Percentiles rank a stretch among this genome's conserved stretches.
Evolutionary conservation across 2,797 vertebrate species (phyloP).

Genomic region (Delichon dasypus): DNA sequence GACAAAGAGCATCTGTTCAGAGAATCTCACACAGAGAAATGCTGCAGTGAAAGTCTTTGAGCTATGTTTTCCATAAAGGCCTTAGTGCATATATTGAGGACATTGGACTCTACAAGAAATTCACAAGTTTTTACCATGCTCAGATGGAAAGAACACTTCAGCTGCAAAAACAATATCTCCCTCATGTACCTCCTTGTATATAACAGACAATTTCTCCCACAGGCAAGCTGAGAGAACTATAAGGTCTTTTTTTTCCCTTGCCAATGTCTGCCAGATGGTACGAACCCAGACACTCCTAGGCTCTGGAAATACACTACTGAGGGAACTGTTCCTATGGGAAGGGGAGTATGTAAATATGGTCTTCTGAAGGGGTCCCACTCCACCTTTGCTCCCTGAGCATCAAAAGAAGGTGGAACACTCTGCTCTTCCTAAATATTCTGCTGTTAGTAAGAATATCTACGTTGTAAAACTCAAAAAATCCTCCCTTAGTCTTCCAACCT

Average conservation of each 20-base stretch:
- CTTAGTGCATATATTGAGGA: neutral
- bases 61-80: neutral
- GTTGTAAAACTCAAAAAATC: neutral
- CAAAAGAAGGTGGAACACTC: accelerated
- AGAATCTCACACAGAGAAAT: neutral
- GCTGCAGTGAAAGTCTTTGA: neutral
- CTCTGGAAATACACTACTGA: neutral
- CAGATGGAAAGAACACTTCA: neutral
- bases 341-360: neutral
- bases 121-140: neutral
- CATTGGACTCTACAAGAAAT: neutral
- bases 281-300: neutral
- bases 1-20: neutral
- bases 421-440: neutral
- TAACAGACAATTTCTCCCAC: neutral
- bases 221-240: neutral
- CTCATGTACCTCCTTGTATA: neutral
- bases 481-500: neutral
- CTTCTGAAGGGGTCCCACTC: neutral
- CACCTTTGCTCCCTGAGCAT: neutral
- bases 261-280: neutral
- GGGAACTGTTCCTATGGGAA: neutral
- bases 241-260: neutral
- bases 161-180: neutral
- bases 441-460: neutral